Percentiles rank a stretch among this genome's conserved stretches.
phyloP scores from a whole-genome alignment of 2,888 invertebrate genomes.

The Pilophorus perplexus region DNA sequence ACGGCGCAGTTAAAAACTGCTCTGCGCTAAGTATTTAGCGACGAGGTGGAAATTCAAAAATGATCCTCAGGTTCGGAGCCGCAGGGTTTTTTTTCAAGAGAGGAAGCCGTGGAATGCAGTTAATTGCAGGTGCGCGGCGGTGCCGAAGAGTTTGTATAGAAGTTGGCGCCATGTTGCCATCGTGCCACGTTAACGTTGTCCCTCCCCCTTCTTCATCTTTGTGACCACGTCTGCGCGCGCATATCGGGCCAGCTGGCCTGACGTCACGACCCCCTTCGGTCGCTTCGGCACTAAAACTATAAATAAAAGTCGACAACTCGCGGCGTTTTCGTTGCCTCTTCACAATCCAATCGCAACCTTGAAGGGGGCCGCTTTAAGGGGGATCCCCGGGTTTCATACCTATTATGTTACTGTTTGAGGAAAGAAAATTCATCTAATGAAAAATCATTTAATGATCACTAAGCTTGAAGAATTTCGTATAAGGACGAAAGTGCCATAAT shows the following conservation, averaged over 20 bases:
- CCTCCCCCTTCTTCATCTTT: not conserved
- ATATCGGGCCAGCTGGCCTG: constrained; percentile 15
- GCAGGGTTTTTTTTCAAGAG: not conserved
- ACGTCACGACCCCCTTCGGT: constrained; percentile 19
- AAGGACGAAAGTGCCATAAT: too few relatives aligned
- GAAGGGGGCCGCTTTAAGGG: too few relatives aligned
- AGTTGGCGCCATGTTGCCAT: constrained; percentile 24
- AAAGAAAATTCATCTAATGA: too few relatives aligned
- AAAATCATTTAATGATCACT: too few relatives aligned
- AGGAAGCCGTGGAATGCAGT: constrained; percentile 4
- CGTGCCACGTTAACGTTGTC: not conserved
- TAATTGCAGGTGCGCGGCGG: constrained; percentile 29
- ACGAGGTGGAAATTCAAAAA: not conserved
- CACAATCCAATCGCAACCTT: too few relatives aligned
- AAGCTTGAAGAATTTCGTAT: too few relatives aligned
- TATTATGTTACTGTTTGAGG: too few relatives aligned
- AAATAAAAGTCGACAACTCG: constrained; percentile 9
- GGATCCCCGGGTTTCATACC: too few relatives aligned
- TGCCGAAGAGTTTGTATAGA: constrained; percentile 3
- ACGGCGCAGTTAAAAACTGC: too few relatives aligned
- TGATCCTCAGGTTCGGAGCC: not conserved
- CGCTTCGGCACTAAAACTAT: constrained; percentile 1
- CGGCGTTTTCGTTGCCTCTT: too few relatives aligned
- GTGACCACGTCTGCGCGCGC: constrained; percentile 16
- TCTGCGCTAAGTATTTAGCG: too few relatives aligned